phyloP scores from a whole-genome alignment of 2,797 vertebrate genomes.

The Lepus oiostolus region DNA sequence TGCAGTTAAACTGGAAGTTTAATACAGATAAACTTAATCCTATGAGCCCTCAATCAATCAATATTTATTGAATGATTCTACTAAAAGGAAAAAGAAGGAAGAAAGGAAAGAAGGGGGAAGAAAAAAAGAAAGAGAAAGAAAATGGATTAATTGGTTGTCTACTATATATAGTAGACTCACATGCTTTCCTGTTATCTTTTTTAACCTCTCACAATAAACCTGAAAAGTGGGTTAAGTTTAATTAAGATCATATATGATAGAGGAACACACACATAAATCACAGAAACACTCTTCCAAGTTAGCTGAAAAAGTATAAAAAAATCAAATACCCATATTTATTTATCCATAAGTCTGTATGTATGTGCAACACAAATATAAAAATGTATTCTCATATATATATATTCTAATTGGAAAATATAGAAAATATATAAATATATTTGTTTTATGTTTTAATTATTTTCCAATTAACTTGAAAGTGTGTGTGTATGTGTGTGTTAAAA shows the following conservation, averaged over 20 bases:
- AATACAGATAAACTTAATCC: neutral
- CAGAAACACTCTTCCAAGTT: neutral
- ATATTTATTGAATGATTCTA: neutral
- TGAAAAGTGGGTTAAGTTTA: neutral
- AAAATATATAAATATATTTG: no score
- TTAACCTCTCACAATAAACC: neutral
- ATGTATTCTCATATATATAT: no score
- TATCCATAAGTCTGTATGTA: no score
- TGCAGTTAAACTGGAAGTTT: neutral
- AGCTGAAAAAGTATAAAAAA: constrained; percentile 14
- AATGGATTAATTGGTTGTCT: neutral
- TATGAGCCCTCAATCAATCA: neutral
- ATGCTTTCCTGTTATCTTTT: neutral
- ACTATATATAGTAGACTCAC: neutral
- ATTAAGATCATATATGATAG: no score
- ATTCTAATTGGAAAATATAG: no score
- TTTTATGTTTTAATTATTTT: neutral
- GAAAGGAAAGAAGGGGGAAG: no score
- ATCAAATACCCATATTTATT: neutral
- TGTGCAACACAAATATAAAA: no score
- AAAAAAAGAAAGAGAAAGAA: neutral
- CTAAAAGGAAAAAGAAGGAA: neutral
- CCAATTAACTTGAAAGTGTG: neutral
- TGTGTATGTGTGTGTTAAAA: neutral
- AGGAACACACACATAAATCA: neutral